Evolutionary conservation across 2,113 vertebrate species (phyloP), one percentile per base, ranked within the genome.

Genomic region (Terrapene triunguis): DNA sequence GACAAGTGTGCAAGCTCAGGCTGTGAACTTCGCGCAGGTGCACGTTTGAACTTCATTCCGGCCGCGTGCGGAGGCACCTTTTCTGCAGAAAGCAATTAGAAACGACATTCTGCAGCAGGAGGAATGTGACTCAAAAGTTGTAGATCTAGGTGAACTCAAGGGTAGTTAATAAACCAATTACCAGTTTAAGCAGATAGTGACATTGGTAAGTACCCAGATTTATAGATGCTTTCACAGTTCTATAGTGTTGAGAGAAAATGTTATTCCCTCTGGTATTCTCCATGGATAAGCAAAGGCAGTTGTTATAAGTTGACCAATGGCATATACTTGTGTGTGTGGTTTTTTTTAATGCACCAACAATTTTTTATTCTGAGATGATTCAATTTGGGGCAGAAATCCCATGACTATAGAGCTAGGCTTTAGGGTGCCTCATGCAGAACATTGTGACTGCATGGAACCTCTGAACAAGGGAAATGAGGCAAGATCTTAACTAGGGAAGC

Each of bases 251-350:
- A 47, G 50, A 8, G 48, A 83, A 76, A 38, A 76, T 62, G 2
- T 47, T 87, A 76, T 81, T 16, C 72, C 48, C 21, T 78, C 62
- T 0, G 0, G 91, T 0, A 76, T 53, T 13, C 12, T 27, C 48
- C 72, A 88, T 84, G 38, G 32, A 25, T 4, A 1, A 2, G 0
- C 0, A 0, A 57, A 42, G 53, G 24, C 47, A 0, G 0, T 51
- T 80, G 47, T 59, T 65, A 35, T 3, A 2, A 42, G 2, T 44
- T 78, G 78, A 32, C 6, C 0, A 0, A 4, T 54, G 81, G 14
- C 48, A 81, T 35, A 86, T 38, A 5, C 2, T 35, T 2, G 25
- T 42, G 16, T 25, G 14, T 1, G 0, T 38, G 8, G 16, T 19
- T 2, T 29, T 1, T 16, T 74, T 47, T 16, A 54, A 44, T 50